Base-by-base conservation (phyloP, 2,797 vertebrate genomes). In the Xenentodon cancila region DNA sequence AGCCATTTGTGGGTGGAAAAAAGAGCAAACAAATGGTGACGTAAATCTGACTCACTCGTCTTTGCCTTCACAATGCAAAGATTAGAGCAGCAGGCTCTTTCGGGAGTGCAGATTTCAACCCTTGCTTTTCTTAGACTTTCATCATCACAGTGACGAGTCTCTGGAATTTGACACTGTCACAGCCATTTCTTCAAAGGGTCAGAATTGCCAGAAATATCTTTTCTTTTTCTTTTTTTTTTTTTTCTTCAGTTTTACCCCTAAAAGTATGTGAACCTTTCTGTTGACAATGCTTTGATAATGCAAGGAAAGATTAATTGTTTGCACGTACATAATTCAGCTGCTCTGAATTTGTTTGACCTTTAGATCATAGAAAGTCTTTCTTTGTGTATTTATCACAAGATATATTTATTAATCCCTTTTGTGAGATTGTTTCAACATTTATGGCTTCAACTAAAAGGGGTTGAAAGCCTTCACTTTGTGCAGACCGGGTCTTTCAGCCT, bases 21-120 rank as follows among this genome's bases (percentile, higher is more conserved):
- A 73, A 81, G 79, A 85, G 83, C 90, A 90, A 92, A 92, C 90
- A 93, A 92, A 91, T 73, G 82, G 86, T 91, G 91, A 92, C 88
- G 90, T 93, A 86, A 92, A 92, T 91, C 82, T 94, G 93, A 93
- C 91, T 94, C 92, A 93, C 89, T 90, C 88, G 81, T 88, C 91
- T 91, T 89, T 85, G 85, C 85, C 85, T 86, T 81, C 90, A 92
- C 93, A 92, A 91, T 93, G 78, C 88, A 85, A 77, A 92, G 90
- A 93, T 93, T 92, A 92, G 82, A 89, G 87, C 81, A 75, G 88
- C 84, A 71, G 89, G 82, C 84, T 91, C 88, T 91, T 92, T 87
- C 64, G 56, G 77, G 81, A 85, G 90, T 89, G 82, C 85, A 89
- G 77, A 91, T 92, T 89, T 90, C 87, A 90, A 91, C 87, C 88